Base-by-base conservation (phyloP, 2,888 invertebrate genomes). In the Phymatocera aterrima region DNA sequence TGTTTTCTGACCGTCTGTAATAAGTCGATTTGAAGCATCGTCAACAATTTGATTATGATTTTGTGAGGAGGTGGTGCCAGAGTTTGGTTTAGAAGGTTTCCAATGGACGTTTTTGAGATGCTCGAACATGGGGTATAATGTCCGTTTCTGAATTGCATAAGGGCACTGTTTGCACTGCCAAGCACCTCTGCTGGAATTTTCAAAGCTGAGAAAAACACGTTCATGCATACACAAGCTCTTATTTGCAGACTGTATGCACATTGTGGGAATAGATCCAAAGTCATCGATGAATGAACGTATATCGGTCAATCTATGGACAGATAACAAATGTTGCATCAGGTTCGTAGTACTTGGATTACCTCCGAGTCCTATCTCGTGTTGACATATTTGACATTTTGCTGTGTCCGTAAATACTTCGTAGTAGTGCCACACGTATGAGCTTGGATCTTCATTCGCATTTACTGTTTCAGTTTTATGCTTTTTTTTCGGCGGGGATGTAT, bases 381-480 rank as follows among this genome's bases (percentile, higher is more conserved):
- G 77, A 15, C 77, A 77, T 18, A 77, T 48, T 48, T 65, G 37
- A 46, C 77, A 77, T 51, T 65, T 77, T 4, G 77, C 64, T 15
- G 48, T 31, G 12, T 43, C 24, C 12, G 65, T 65, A 8, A 64
- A 6, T 10, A 46, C 46, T n/a, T 77, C 64, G 34, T 65, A 77
- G 21, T 77, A 77, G 51, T 77, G 77, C 77, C 77, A 77, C 12
- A 77, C 77, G 51, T 34, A 77, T 21, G 77, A 77, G 18, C 21
- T 60, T 60, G n/a, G 57, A 31, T 4, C 28, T 24, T 15, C 57
- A 28, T 15, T 60, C 28, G 8, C 48, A 18, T n/a, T 5, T 18
- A 8, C 18, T 18, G 48, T 21, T 51, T 21, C 57, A 8, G 12
- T 24, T 60, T 5, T 24, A 21, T 15, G 57, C 24, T 24, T 15